A percentile compares a stretch with the other conserved stretches of the same genome.
These are phyloP conservation scores for Kradibia gibbosae DNA, from an alignment of 1,140 invertebrate genomes.

Conservation along the genomic window DNA sequence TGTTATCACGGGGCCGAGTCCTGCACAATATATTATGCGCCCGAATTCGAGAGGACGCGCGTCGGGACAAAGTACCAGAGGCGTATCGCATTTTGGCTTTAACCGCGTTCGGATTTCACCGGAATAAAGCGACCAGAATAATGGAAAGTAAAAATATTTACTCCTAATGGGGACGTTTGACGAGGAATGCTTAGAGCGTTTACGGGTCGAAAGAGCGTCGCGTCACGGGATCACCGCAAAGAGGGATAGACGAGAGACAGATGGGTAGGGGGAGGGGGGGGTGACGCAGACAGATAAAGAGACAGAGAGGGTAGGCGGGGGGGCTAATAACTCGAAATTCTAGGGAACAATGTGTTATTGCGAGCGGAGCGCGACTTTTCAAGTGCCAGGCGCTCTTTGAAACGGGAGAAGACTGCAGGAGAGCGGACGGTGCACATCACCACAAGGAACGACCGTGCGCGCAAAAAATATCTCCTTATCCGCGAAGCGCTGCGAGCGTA, in stretches of 20 bases:
- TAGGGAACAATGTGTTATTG: neutral
- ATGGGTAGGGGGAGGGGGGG: too few relatives aligned
- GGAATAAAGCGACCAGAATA: too few relatives aligned
- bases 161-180: too few relatives aligned
- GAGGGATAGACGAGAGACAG: neutral
- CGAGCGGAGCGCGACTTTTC: neutral
- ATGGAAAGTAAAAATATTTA: too few relatives aligned
- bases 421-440: neutral
- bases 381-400: neutral
- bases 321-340: neutral
- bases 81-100: too few relatives aligned
- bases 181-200: neutral
- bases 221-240: neutral
- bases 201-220: neutral
- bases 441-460: neutral
- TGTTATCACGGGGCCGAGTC: too few relatives aligned
- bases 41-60: too few relatives aligned
- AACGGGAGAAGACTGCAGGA: neutral
- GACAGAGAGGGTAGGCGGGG: too few relatives aligned
- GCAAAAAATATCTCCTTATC: constrained; percentile 29
- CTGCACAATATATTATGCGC: too few relatives aligned
- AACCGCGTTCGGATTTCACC: too few relatives aligned
- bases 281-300: too few relatives aligned
- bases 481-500: constrained; percentile 12
- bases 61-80: too few relatives aligned